These are phyloP conservation scores for Linepithema humile DNA, from an alignment of 1,140 invertebrate genomes.

Conservation along the genomic window DNA sequence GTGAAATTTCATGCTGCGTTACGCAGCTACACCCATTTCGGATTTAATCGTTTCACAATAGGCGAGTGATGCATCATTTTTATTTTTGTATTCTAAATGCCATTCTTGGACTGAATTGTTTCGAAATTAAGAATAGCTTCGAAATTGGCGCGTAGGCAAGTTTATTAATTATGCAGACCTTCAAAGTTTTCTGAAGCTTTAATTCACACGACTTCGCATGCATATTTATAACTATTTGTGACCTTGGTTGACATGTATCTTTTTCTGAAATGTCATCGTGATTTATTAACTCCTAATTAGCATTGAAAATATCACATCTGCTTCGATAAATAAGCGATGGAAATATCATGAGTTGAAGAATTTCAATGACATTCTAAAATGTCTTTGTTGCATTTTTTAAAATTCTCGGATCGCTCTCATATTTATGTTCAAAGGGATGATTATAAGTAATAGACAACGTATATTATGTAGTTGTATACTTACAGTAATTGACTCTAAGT, in stretches of 20 bases:
- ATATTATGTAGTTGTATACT: too few relatives aligned
- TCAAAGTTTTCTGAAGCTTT: neutral
- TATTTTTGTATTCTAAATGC: neutral
- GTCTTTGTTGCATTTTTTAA: neutral
- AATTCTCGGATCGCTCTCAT: neutral
- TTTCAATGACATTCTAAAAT: constrained; percentile 1
- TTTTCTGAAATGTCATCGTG: neutral
- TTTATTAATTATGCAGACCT: constrained; percentile 31
- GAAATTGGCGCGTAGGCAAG: neutral
- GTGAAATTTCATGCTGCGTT: constrained; percentile 56
- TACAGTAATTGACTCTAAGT: too few relatives aligned
- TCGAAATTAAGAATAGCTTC: neutral
- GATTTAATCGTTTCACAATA: constrained; percentile 29
- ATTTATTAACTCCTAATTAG: constrained; percentile 31
- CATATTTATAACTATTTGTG: constrained; percentile 24
- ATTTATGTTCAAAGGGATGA: neutral
- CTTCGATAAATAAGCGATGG: neutral
- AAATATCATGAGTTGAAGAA: neutral
- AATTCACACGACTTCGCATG: neutral
- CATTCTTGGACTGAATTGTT: neutral
- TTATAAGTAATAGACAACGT: neutral
- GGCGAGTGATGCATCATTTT: neutral
- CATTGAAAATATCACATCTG: neutral
- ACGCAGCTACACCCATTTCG: neutral
- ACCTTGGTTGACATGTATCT: neutral